phyloP scores from a whole-genome alignment of 2,113 vertebrate species.

The Sterrhoptilus dennistouni region DNA sequence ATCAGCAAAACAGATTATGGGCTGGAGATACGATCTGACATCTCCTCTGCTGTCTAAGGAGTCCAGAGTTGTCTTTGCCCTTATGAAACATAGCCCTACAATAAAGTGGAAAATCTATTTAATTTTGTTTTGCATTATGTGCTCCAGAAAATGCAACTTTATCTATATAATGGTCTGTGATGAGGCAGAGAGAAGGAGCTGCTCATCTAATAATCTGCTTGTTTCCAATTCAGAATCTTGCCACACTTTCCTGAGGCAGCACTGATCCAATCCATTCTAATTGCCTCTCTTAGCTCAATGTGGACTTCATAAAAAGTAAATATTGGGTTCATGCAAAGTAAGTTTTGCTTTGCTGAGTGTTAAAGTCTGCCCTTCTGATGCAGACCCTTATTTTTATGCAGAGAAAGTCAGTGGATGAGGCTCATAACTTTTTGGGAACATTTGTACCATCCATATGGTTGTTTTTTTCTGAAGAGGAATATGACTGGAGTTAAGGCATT shows the following conservation, averaged over 20 bases:
- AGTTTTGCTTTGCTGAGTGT: slow-evolving; percentile 5
- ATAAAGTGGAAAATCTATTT: neutral
- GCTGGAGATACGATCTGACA: neutral
- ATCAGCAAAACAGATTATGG: neutral
- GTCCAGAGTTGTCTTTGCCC: neutral
- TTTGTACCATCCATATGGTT: neutral
- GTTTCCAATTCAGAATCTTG: neutral
- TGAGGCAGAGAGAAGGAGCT: slow-evolving; percentile 3
- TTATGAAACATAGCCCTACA: neutral
- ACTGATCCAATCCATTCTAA: slow-evolving; percentile 13
- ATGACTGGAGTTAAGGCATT: neutral
- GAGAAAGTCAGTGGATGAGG: neutral
- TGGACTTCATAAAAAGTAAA: slow-evolving; percentile 30
- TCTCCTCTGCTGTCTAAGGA: neutral
- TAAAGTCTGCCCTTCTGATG: neutral
- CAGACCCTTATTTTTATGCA: slow-evolving; percentile 17
- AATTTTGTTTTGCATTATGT: neutral
- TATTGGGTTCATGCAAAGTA: slow-evolving; percentile 7
- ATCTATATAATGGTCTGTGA: neutral
- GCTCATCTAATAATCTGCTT: neutral
- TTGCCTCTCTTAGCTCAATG: neutral
- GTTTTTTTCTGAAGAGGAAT: neutral
- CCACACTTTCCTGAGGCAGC: neutral
- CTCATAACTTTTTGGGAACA: neutral
- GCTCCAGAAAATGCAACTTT: neutral